Conservation (phyloP, 2,888 invertebrate genomes). For the Protula sp. region DNA sequence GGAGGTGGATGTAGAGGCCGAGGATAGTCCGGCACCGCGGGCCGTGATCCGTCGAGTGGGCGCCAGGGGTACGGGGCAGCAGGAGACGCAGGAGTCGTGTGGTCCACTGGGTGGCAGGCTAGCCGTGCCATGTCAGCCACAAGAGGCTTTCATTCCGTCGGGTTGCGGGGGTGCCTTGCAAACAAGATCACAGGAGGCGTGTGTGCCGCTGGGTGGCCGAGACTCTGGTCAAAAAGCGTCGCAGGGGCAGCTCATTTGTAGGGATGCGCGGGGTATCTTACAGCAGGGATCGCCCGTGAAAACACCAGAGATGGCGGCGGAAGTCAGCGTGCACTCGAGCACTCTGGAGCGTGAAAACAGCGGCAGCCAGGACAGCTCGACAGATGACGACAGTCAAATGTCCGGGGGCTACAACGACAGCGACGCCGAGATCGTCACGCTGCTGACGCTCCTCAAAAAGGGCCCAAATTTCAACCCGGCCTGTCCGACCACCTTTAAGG, state of each 20-base stretch:
- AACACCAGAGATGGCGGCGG: not conserved
- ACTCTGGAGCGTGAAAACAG: not conserved
- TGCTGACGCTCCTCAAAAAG: not conserved
- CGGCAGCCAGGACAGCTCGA: not conserved
- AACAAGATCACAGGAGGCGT: no score
- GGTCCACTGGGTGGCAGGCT: no score
- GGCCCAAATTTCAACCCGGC: not conserved
- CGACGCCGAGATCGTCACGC: not conserved
- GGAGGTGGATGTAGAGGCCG: conserved; percentile 1
- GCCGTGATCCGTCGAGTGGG: not conserved
- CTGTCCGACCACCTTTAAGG: not conserved
- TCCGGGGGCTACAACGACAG: not conserved
- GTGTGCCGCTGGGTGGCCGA: no score
- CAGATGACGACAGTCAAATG: not conserved
- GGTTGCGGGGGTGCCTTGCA: no score
- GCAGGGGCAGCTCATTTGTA: no score
- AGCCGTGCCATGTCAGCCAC: no score
- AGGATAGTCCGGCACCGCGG: not conserved
- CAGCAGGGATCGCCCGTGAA: no score
- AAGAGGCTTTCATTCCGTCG: no score
- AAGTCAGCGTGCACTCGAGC: not conserved
- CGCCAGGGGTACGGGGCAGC: not conserved
- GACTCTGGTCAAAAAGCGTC: no score
- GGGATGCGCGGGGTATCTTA: no score
- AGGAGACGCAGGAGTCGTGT: no score